Conservation (phyloP, 2,113 vertebrate genomes). For the Trematomus loennbergii region DNA sequence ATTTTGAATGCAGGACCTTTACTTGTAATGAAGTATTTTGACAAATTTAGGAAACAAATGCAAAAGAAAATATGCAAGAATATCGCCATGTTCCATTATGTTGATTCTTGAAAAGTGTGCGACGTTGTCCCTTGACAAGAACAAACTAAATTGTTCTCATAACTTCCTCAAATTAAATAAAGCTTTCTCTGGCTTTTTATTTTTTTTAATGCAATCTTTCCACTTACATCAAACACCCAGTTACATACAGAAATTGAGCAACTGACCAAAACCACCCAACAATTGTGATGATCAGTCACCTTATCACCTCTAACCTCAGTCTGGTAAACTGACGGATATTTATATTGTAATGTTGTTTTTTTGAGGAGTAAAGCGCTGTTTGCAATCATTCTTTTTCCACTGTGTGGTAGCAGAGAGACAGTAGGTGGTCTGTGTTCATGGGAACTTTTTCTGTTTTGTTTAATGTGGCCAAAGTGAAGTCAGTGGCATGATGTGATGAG, state of each 20-base stretch:
- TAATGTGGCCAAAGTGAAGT: background rate
- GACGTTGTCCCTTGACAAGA: no score
- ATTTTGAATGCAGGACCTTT: no score
- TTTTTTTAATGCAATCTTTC: background rate
- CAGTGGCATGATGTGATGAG: conserved; percentile 9
- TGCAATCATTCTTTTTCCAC: background rate
- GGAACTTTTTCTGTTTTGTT: conserved; percentile 14
- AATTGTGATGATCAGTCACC: conserved; percentile 1
- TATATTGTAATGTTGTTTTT: conserved; percentile 37
- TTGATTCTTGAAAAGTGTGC: no score
- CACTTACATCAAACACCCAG: background rate
- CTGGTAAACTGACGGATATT: conserved; percentile 42
- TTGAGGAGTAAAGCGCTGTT: conserved; percentile 23
- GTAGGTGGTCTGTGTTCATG: conserved; percentile 34
- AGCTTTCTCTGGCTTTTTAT: no score
- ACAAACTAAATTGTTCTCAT: no score
- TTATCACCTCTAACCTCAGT: conserved; percentile 13
- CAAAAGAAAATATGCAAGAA: no score
- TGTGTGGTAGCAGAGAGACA: background rate
- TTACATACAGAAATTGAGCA: background rate
- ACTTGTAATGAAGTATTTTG: no score
- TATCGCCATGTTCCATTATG: no score
- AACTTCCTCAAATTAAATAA: no score
- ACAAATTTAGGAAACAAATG: no score
- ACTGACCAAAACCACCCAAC: background rate